Evolutionary conservation across 2,888 invertebrate genomes (phyloP).

Genomic region (Drosophila colorata): DNA sequence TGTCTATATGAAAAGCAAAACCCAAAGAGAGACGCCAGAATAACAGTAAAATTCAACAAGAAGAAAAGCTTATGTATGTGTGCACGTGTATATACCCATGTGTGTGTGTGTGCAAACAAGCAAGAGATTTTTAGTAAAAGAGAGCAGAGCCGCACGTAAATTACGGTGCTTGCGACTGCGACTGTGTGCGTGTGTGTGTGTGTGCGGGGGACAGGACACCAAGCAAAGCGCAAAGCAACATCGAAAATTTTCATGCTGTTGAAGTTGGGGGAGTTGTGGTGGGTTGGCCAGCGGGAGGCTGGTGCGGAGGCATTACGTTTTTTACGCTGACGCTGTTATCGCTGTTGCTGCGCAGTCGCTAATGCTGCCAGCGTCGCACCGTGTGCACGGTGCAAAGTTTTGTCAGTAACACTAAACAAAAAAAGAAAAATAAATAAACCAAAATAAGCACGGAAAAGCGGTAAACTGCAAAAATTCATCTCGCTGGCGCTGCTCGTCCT

Average conservation of each 20-base stretch:
- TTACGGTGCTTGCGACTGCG: constrained; percentile 59
- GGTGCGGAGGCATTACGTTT: constrained; percentile 24
- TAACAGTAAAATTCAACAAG: constrained; percentile 73
- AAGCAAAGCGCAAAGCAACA: constrained; percentile 45
- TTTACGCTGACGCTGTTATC: constrained; percentile 53
- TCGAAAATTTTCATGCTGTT: constrained; percentile 68
- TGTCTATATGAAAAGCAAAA: constrained; percentile 19
- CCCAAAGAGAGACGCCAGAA: constrained; percentile 40
- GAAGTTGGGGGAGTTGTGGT: constrained; percentile 38
- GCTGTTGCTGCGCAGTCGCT: constrained; percentile 76
- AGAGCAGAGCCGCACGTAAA: constrained; percentile 65
- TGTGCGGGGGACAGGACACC: constrained; percentile 61
- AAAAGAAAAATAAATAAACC: constrained; percentile 4
- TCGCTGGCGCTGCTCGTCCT: constrained; percentile 34
- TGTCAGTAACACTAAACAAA: constrained; percentile 12
- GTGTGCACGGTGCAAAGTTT: constrained; percentile 50
- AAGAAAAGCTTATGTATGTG: constrained; percentile 54
- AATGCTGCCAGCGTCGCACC: constrained; percentile 52
- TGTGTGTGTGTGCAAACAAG: constrained; percentile 55
- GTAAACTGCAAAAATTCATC: background rate
- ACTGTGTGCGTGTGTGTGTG: constrained; percentile 23
- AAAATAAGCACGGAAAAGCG: background rate
- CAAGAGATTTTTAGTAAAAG: constrained; percentile 70
- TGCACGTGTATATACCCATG: constrained; percentile 32
- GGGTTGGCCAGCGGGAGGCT: constrained; percentile 13